Evolutionary conservation across 2,113 vertebrate species (phyloP).

Genomic region (Tragelaphus strepsiceros): DNA sequence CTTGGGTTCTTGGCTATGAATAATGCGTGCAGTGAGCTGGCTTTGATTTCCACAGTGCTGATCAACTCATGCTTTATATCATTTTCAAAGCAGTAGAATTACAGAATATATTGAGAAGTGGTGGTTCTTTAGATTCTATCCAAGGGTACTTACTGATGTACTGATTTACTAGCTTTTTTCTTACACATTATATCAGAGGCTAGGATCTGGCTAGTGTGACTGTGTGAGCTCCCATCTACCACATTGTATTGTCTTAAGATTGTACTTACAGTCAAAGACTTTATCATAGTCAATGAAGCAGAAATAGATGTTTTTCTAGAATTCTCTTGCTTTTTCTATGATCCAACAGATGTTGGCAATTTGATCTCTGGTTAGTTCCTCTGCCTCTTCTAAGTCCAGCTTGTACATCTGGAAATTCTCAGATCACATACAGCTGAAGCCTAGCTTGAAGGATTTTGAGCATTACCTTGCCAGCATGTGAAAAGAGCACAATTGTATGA

Average conservation of each 20-base stretch:
- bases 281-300: background rate
- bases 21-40: background rate
- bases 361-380: background rate
- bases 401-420: background rate
- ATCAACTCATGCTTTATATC: background rate
- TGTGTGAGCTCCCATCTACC: background rate
- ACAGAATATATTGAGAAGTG: background rate
- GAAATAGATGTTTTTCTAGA: background rate
- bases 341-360: background rate
- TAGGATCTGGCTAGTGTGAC: background rate
- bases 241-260: background rate
- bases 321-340: background rate
- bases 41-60: background rate
- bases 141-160: background rate
- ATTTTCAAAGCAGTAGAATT: background rate
- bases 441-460: background rate
- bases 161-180: background rate
- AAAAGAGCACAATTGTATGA: background rate
- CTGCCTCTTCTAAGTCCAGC: background rate
- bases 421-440: background rate
- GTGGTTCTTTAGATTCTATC: background rate
- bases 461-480: background rate
- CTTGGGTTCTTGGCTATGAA: background rate
- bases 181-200: background rate
- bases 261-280: background rate